Percentiles rank a stretch among this genome's conserved stretches.
phyloP scores from a whole-genome alignment of 2,113 vertebrate genomes.

The Lathamus discolor region DNA sequence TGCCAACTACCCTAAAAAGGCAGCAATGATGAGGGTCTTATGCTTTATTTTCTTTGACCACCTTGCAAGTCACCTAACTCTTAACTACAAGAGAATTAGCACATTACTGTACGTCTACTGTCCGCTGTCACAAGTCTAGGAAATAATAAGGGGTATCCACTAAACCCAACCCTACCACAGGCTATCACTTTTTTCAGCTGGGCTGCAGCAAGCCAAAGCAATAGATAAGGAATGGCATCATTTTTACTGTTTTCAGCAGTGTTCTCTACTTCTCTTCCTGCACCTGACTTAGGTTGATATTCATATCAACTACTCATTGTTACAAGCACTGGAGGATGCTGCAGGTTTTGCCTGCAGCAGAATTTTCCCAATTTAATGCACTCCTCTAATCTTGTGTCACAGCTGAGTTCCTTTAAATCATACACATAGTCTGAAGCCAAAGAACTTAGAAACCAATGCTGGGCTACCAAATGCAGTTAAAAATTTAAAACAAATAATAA shows the following conservation, averaged over 20 bases:
- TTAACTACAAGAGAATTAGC: background rate
- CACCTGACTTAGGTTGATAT: background rate
- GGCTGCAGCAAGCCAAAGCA: background rate
- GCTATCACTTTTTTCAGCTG: background rate
- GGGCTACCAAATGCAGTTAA: background rate
- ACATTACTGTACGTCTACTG: background rate
- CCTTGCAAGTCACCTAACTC: background rate
- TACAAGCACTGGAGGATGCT: background rate
- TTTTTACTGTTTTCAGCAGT: background rate
- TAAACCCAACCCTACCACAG: background rate
- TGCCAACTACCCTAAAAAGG: background rate
- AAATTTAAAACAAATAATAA: background rate
- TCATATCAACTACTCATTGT: background rate
- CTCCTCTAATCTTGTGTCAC: conserved; percentile 47
- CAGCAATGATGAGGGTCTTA: background rate
- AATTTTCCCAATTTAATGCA: conserved; percentile 47
- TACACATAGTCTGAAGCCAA: background rate
- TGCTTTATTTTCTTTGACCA: background rate
- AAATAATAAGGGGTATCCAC: background rate
- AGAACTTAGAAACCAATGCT: background rate
- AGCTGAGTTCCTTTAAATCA: conserved; percentile 37
- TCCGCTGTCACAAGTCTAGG: background rate
- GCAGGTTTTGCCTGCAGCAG: conserved; percentile 32
- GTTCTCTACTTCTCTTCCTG: background rate
- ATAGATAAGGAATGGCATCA: background rate